phyloP scores from a whole-genome alignment of 2,113 vertebrate genomes.

The Arenaria interpres region DNA sequence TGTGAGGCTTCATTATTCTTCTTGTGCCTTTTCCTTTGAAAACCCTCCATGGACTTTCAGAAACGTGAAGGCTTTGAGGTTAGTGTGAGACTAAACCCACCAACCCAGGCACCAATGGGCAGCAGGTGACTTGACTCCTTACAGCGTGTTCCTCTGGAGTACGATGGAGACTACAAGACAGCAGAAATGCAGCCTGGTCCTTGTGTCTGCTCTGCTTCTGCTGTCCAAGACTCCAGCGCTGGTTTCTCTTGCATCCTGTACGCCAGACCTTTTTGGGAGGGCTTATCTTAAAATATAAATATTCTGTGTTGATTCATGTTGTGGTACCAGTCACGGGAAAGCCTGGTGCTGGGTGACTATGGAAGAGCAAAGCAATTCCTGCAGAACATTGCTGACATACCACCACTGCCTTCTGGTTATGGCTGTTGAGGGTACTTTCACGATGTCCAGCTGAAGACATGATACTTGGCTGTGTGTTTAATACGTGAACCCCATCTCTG shows the following conservation, averaged over 20 bases:
- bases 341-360: neutral
- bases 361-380: neutral
- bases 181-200: neutral
- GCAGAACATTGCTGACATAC: neutral
- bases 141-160: neutral
- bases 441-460: neutral
- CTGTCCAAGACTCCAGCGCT: neutral
- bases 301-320: neutral
- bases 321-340: accelerated
- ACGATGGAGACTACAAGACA: neutral
- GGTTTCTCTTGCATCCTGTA: neutral
- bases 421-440: neutral
- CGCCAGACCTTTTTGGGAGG: neutral
- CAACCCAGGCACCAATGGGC: neutral
- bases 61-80: neutral
- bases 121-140: neutral
- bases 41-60: neutral
- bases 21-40: neutral
- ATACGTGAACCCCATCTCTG: neutral
- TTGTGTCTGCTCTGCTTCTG: neutral
- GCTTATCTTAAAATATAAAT: neutral
- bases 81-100: neutral
- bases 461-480: neutral
- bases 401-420: neutral
- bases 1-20: neutral